Evolutionary conservation across 1,140 invertebrate genomes (phyloP).

Genomic region (Anthonomus grandis): DNA sequence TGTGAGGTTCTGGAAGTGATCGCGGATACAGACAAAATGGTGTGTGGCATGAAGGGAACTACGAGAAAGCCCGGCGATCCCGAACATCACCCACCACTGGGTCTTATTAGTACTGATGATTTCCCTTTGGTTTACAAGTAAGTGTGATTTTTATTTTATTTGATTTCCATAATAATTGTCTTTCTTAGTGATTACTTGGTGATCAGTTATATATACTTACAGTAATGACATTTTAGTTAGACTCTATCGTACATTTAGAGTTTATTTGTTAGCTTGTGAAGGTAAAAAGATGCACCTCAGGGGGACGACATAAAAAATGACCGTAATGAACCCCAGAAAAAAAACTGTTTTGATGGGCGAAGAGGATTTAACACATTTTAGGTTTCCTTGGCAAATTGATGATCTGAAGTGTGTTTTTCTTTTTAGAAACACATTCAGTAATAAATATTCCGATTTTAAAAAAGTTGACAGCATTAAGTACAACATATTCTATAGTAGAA

Average conservation of each 20-base stretch:
- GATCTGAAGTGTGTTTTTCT: constrained; percentile 35
- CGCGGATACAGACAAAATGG: constrained; percentile 81
- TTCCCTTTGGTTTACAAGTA: constrained; percentile 86
- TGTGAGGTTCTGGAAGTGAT: constrained; percentile 85
- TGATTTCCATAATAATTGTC: too few relatives aligned
- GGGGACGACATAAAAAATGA: too few relatives aligned
- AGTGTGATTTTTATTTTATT: constrained; percentile 41
- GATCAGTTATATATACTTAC: neutral
- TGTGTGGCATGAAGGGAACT: constrained; percentile 79
- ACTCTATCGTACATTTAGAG: too few relatives aligned
- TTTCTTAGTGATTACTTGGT: neutral
- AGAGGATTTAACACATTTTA: too few relatives aligned
- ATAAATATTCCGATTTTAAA: neutral
- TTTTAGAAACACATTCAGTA: constrained; percentile 33
- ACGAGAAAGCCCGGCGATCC: constrained; percentile 63
- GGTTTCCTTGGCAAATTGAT: too few relatives aligned
- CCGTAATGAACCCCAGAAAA: too few relatives aligned
- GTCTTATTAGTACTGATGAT: constrained; percentile 79
- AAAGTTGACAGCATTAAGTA: constrained; percentile 10
- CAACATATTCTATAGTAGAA: too few relatives aligned
- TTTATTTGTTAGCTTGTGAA: too few relatives aligned
- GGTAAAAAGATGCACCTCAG: too few relatives aligned
- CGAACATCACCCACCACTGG: constrained; percentile 67
- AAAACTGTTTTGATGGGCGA: too few relatives aligned
- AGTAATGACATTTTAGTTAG: too few relatives aligned